phyloP scores from a whole-genome alignment of 2,113 vertebrate species.

The Tachuris rubrigastra region DNA sequence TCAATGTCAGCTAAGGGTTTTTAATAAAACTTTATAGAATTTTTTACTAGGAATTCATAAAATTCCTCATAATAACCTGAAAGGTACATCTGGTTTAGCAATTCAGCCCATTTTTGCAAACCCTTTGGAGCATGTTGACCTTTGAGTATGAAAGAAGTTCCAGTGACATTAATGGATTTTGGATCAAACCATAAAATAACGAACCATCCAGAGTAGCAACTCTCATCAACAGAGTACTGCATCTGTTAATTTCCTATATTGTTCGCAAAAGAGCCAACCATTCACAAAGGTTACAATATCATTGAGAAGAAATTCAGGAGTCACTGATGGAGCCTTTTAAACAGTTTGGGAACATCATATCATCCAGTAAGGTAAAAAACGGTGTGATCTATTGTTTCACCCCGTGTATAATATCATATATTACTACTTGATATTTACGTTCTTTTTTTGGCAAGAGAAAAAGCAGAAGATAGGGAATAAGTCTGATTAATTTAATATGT shows the following conservation, averaged over 20 bases:
- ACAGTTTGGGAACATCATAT: not conserved
- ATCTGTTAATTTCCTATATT: constrained; percentile 24
- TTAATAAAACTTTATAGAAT: not conserved
- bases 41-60: not conserved
- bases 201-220: constrained; percentile 28
- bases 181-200: constrained; percentile 14
- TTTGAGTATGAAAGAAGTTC: not conserved
- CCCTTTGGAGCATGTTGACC: not conserved
- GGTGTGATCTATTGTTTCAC: not conserved
- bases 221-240: constrained; percentile 15
- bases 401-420: not conserved
- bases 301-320: not conserved
- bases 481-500: not conserved
- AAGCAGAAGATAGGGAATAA: not conserved
- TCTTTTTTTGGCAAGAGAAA: not conserved
- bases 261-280: not conserved
- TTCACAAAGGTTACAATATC: constrained; percentile 7
- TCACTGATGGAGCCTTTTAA: not conserved
- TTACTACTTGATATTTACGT: not conserved
- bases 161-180: not conserved
- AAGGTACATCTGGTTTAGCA: not conserved
- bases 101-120: not conserved
- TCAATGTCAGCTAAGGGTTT: not conserved
- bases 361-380: not conserved
- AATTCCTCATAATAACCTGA: not conserved